Base-by-base conservation (phyloP, 2,888 invertebrate genomes). In the Nemotelus pantherinus region DNA sequence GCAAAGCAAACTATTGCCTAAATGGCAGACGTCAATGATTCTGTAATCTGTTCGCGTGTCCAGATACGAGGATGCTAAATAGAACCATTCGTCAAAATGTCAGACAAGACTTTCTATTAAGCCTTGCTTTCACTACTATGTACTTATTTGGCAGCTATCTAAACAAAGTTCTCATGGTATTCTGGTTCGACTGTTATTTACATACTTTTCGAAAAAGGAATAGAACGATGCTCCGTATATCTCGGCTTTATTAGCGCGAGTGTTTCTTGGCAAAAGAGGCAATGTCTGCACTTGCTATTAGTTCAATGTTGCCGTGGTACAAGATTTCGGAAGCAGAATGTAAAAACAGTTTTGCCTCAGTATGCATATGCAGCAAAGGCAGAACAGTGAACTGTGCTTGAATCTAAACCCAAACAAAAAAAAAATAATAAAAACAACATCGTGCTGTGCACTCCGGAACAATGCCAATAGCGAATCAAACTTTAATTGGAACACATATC, bases 71-170 rank as follows among this genome's bases (percentile, higher is more conserved):
- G 50, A 60, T 60, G 63, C 60, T 47, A 5, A 74, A 74, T 47
- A 63, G 63, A 60, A 63, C 50, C 41, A 60, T 58, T 72, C 47
- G 44, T 72, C 72, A 72, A n/a, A 72, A 72, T 72, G 72, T 58
- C 72, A 47, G 57, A 57, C 47, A 45, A 47, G 74, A 74, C 63
- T 74, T 74, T 60, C 41, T 63, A 74, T 74, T 74, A 74, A 74
- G 74, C 48, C 63, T 74, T 60, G 60, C n/a, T 10, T 48, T 25
- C 25, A 1, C 25, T 25, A 25, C 5, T 58, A n/a, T n/a, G n/a
- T 58, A 39, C 58, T 39, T 53, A 10, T 53, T 53, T 53, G 6
- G 53, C 53, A 9, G 10, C 53, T 53, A 53, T 10, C 10, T 10
- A n/a, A 10, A 39, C 2, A 39, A 3, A 39, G 58, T n/a, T 53